phyloP scores from a whole-genome alignment of 2,113 vertebrate genomes.

The Aleadryas rufinucha region DNA sequence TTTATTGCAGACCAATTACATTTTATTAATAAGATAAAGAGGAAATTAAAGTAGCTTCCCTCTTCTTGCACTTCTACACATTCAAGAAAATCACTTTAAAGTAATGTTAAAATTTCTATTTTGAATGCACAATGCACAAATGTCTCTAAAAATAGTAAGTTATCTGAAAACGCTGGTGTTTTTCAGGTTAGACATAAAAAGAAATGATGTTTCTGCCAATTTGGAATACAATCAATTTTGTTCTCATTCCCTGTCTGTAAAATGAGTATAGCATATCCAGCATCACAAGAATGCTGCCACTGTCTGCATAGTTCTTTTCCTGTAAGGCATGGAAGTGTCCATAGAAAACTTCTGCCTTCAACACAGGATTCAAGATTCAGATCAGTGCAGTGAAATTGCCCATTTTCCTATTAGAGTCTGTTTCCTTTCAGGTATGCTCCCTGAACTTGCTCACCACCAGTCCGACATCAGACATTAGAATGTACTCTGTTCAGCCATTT shows the following conservation, averaged over 20 bases:
- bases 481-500: not conserved
- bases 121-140: not conserved
- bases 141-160: not conserved
- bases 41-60: not conserved
- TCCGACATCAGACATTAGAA: not conserved
- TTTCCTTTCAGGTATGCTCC: not conserved
- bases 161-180: not conserved
- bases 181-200: not conserved
- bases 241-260: not conserved
- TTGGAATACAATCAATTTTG: not conserved
- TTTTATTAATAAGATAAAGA: not conserved
- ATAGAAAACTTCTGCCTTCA: not conserved
- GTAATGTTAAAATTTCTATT: not conserved
- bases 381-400: not conserved
- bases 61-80: not conserved
- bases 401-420: not conserved
- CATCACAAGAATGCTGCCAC: not conserved
- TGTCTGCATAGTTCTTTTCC: not conserved
- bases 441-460: not conserved
- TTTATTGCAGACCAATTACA: not conserved
- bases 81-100: not conserved
- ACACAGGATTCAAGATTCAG: not conserved
- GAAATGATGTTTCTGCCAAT: not conserved
- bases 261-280: not conserved
- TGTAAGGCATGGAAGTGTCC: not conserved